Evolutionary conservation across 2,797 vertebrate genomes (phyloP), one percentile per base, ranked within the genome.

Genomic region (Rhinogobio ventralis): DNA sequence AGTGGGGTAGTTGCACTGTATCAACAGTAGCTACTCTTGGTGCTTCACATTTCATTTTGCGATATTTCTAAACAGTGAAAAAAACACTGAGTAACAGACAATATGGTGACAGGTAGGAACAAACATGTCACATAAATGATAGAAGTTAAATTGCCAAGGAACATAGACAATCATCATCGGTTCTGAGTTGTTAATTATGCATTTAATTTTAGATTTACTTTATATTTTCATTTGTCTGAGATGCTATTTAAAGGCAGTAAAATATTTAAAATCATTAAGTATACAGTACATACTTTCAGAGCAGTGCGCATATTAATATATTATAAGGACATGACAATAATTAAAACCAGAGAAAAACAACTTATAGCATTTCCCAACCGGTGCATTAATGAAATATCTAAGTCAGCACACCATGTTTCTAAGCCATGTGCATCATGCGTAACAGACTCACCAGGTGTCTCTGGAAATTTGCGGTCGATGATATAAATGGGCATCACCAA

Each of bases 401-500:
- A 68, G 36, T 72, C 79, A 81, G 25, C 55, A 64, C 55, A 74
- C 55, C 25, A 46, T 74, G 42, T 82, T 33, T 73, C 23, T 36
- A 73, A 36, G 80, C 39, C 81, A 82, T 82, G 81, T 82, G 55
- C 69, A 82, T 28, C 17, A 55, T 68, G 46, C 60, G 30, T 76
- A 67, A 46, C 45, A 49, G 89, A 94, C 95, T 95, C 92, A 96
- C 95, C 95, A 93, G 94, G 92, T 95, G 94, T 93, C 88, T 96
- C 95, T 88, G 94, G 93, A 93, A 95, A 94, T 95, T 95, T 96
- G 92, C 95, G 94, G 92, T 95, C 95, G 94, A 95, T 96, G 89
- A 93, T 95, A 92, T 96, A 96, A 92, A 96, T 93, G 93, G 95
- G 95, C 95, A 96, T 96, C 93, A 94, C 95, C 94, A 92, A 93